These are phyloP conservation scores for Hypena proboscidalis DNA, from an alignment of 2,888 invertebrate genomes.

Conservation along the genomic window DNA sequence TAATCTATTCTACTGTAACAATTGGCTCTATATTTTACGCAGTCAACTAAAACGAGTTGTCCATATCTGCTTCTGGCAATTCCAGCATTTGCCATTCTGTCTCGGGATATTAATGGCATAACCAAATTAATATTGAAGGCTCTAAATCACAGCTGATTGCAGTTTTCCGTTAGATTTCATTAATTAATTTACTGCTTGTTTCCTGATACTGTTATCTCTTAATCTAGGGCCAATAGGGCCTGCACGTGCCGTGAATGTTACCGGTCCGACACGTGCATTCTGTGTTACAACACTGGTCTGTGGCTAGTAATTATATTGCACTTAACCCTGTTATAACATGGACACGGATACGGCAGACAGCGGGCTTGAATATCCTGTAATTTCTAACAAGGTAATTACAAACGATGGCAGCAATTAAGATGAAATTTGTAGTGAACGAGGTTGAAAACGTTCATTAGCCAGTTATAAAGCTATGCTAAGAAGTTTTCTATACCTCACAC, in stretches of 20 bases:
- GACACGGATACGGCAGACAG: no score
- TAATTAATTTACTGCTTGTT: slow-evolving; percentile 13
- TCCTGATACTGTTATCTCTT: slow-evolving; percentile 11
- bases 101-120: slow-evolving; percentile 1
- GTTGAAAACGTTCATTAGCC: no score
- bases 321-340: no score
- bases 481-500: no score
- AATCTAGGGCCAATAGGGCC: slow-evolving; percentile 1
- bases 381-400: no score
- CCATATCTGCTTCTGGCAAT: not conserved
- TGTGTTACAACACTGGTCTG: slow-evolving; percentile 2
- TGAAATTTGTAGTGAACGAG: no score
- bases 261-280: slow-evolving; percentile 5
- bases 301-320: no score
- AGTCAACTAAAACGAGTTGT: not conserved
- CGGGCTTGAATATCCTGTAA: no score
- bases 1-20: no score
- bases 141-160: slow-evolving; percentile 7
- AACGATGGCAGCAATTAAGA: no score
- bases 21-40: not conserved
- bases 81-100: not conserved
- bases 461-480: no score
- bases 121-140: slow-evolving; percentile 7
- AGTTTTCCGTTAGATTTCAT: slow-evolving; percentile 8
- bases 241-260: slow-evolving; percentile 5